Evolutionary conservation across 2,888 invertebrate genomes (phyloP).

Genomic region (Leucophora obtusa): DNA sequence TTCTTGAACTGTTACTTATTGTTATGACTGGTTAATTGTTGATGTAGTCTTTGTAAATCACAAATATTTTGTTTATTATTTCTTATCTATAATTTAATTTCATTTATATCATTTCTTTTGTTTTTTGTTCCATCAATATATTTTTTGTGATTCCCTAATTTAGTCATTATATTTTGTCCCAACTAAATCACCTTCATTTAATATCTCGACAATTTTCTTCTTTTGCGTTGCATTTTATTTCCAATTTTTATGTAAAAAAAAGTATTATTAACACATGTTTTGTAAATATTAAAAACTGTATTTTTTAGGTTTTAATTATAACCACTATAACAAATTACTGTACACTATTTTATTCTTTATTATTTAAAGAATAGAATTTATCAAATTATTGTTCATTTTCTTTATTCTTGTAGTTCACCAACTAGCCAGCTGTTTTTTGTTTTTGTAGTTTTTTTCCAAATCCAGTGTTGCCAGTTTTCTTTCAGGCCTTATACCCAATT

Average conservation of each 20-base stretch:
- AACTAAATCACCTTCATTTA: not conserved
- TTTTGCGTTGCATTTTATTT: conserved; percentile 57
- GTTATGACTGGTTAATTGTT: not conserved
- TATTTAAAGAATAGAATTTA: conserved; percentile 33
- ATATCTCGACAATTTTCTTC: conserved; percentile 34
- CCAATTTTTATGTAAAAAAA: not conserved
- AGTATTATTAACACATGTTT: not conserved
- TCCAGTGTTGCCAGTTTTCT: too few species aligned
- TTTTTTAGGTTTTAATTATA: conserved; percentile 8
- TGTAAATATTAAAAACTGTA: not conserved
- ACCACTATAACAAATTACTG: not conserved
- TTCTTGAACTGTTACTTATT: conserved; percentile 24
- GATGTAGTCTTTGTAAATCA: not conserved
- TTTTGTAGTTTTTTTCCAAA: conserved; percentile 22
- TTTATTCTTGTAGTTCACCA: conserved; percentile 8
- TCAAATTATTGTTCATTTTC: conserved; percentile 32
- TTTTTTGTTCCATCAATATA: not conserved
- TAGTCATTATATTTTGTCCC: not conserved
- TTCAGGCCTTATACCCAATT: too few species aligned
- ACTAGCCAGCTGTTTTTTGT: conserved; percentile 49
- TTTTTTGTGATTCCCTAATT: not conserved
- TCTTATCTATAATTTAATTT: not conserved
- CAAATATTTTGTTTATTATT: conserved; percentile 8
- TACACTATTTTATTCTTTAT: conserved; percentile 26
- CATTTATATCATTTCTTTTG: not conserved